Base-by-base conservation (phyloP, 23 tunicate species). In the Halocynthia roretzi region DNA sequence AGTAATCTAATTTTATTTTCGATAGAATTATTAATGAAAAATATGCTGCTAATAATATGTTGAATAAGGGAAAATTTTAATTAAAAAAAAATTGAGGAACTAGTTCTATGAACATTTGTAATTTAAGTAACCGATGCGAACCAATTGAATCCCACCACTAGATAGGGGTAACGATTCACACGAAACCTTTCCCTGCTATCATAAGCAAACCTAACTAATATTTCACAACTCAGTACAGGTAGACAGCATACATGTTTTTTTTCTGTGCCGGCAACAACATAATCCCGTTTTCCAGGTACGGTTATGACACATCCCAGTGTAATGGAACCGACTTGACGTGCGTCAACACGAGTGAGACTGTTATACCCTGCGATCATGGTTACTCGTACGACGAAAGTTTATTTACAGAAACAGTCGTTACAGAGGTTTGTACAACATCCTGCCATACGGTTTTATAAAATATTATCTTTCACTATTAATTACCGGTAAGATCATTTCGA, bases 311-410 rank as follows among this genome's bases (percentile, higher is more conserved):
- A 15, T 10, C 70, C 1, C 48, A 65, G 19, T 65, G 70, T 65
- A 8, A 40, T 65, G 70, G 70, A 65, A 40, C 70, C 5, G 70
- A 65, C 31, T 65, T 65, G 10, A 20, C 70, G 10, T 65, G 70
- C 31, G 70, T 65, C 6, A 65, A 65, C 70, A 65, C 5, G 31
- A 65, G 70, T 65, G 70, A 11, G 19, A 0, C 70, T 0, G n/a
- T 65, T 10, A 48, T 65, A 15, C 9, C 70, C 31, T 65, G 70
- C 19, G 70, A 65, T 31, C 44, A 31, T 15, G 19, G 31, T 9
- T 65, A 10, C 19, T 65, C 22, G 22, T 65, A 5, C 19, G 19
- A 65, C 31, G 70, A 65, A 0, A 65, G 70, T 65, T 48, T 65
- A 20, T 65, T 65, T 15, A 15, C n/a, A 15, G 70, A 65, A 15